Evolutionary conservation across 2,888 invertebrate species (phyloP), one percentile per base, ranked within the genome.

Genomic region (Drepana falcataria): DNA sequence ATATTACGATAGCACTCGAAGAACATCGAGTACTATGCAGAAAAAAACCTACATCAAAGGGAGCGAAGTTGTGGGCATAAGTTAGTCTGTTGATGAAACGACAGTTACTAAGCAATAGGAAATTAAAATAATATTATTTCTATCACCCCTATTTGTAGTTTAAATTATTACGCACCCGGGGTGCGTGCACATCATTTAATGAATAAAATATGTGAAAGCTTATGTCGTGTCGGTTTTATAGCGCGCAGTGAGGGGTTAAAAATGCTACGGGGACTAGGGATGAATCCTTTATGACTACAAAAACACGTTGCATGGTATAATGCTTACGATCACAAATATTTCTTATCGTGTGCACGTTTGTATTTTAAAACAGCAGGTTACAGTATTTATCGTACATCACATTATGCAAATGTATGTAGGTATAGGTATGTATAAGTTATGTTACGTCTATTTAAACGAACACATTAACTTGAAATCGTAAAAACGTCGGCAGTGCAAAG

Each of bases 181-280:
- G 71, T 72, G 77, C 77, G 75, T 79, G 74, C 73, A 68, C 73
- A 75, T 68, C 74, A 73, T 71, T 79, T 80, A 79, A 81, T 85
- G 75, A 83, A 85, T 86, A 81, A 85, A 85, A 81, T 83, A 87
- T 85, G 80, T 73, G 73, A 75, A 69, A 69, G 77, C 70, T 77
- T 71, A 74, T 64, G 64, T 63, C 60, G 66, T 68, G 66, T 71
- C 64, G 65, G 74, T 69, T 71, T 57, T 61, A 61, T 62, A 62
- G 61, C 64, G 61, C 78, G 61, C 79, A 72, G 77, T 69, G 77
- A 77, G 83, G 85, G 85, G 82, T 80, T 75, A 75, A 75, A 79
- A 77, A 79, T 77, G 68, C 59, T 65, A 68, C 61, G 61, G 57
- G 56, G 21, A 9, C 44, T 9, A 44, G 44, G 44, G 44, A 9